Evolutionary conservation across 2,888 invertebrate genomes (phyloP).

Genomic region (Philopedon plagiatum): DNA sequence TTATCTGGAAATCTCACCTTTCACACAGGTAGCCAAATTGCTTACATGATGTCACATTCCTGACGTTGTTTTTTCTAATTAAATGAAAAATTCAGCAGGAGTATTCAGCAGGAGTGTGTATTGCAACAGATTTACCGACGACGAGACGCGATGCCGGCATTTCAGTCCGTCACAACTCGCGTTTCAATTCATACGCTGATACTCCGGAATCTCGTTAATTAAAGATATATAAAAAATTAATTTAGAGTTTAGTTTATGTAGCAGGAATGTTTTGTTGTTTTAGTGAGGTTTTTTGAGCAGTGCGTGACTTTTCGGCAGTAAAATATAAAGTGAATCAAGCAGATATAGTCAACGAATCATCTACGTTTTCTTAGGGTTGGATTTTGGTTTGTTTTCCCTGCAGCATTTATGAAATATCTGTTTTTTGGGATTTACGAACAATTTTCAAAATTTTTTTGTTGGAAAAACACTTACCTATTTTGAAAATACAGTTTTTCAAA

Average conservation of each 20-base stretch:
- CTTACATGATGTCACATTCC: slow-evolving; percentile 18
- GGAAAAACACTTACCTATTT: too few relatives aligned
- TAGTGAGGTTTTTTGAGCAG: neutral
- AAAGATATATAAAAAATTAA: slow-evolving; percentile 10
- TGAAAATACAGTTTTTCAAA: too few relatives aligned
- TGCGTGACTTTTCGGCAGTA: neutral
- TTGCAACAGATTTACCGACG: slow-evolving; percentile 34
- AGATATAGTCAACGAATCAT: neutral
- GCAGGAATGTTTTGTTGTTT: neutral
- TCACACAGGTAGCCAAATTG: slow-evolving; percentile 10
- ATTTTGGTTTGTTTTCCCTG: neutral
- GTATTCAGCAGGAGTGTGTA: slow-evolving; percentile 9
- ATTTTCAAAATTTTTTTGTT: too few relatives aligned
- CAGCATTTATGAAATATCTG: neutral
- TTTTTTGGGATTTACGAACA: too few relatives aligned
- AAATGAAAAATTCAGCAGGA: slow-evolving; percentile 39
- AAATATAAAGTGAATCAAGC: too few relatives aligned
- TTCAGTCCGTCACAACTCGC: slow-evolving; percentile 41
- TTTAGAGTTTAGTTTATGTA: neutral
- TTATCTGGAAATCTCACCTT: too few relatives aligned
- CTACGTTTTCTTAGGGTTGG: neutral
- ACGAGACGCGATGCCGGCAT: slow-evolving; percentile 41
- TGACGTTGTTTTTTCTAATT: slow-evolving; percentile 27
- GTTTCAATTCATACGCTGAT: slow-evolving; percentile 38
- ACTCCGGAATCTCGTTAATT: slow-evolving; percentile 23